Evolutionary conservation across 2,888 invertebrate genomes (phyloP).

Genomic region (Monochamus alternatus): DNA sequence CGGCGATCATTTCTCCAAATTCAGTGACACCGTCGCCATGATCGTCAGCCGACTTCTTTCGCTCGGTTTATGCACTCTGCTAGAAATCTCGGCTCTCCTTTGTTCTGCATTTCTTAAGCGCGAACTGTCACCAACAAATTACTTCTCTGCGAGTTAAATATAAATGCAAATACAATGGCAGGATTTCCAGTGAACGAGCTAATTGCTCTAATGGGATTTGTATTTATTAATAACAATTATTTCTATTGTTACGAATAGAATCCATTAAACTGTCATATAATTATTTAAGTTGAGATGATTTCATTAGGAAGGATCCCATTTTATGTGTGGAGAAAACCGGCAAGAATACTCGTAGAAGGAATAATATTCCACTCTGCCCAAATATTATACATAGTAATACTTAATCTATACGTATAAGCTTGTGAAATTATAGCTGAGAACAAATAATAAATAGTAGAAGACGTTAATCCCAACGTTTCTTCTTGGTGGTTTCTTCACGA

Average conservation of each 20-base stretch:
- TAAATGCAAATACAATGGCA: conserved; percentile 17
- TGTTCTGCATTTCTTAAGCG: conserved; percentile 26
- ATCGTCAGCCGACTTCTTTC: conserved; percentile 22
- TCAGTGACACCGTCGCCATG: conserved; percentile 18
- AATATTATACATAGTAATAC: no score
- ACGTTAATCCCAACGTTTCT: no score
- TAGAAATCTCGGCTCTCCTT: conserved; percentile 6
- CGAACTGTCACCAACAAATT: conserved; percentile 19
- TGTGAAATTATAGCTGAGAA: no score
- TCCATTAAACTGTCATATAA: not conserved
- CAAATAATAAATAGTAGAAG: no score
- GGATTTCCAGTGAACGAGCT: not conserved
- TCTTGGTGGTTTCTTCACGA: no score
- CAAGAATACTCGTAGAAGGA: no score
- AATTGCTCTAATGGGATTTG: conserved; percentile 10
- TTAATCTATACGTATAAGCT: no score
- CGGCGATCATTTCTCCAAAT: conserved; percentile 43
- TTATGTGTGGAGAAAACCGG: no score
- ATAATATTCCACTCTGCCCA: no score
- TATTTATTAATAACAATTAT: conserved; percentile 16
- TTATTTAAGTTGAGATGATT: no score
- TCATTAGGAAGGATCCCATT: no score
- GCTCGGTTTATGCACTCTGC: conserved; percentile 24
- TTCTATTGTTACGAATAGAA: not conserved
- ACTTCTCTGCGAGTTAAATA: conserved; percentile 19